Conservation (phyloP, 2,888 invertebrate species). For the Acrocyrtus sp. region DNA sequence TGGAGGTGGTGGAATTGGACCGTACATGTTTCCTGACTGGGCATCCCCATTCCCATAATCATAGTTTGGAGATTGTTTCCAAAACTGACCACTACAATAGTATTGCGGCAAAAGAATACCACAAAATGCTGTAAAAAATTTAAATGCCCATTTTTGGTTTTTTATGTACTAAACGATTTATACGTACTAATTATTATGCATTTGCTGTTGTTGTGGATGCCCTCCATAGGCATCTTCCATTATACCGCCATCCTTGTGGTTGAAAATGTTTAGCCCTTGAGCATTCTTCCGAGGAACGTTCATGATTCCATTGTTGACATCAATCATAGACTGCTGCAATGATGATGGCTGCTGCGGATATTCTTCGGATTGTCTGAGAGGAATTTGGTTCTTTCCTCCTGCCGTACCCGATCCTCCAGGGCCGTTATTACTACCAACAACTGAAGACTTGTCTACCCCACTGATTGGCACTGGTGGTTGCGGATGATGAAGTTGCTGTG, state of each 20-base stretch:
- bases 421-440: background rate
- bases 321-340: slow-evolving; percentile 6
- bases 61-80: slow-evolving; percentile 38
- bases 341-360: slow-evolving; percentile 2
- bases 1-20: slow-evolving; percentile 18
- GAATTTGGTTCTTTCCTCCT: slow-evolving; percentile 12
- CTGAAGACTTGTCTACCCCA: slow-evolving; percentile 10
- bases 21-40: slow-evolving; percentile 13
- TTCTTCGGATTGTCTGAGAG: slow-evolving; percentile 28
- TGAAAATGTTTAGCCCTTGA: slow-evolving; percentile 49
- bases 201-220: slow-evolving; percentile 51
- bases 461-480: slow-evolving; percentile 42
- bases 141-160: background rate
- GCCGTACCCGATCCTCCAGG: background rate
- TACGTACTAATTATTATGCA: slow-evolving; percentile 37
- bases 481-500: slow-evolving; percentile 32
- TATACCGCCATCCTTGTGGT: slow-evolving; percentile 56
- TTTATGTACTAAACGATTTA: background rate
- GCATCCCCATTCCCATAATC: slow-evolving; percentile 39
- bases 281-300: slow-evolving; percentile 30
- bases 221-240: slow-evolving; percentile 57
- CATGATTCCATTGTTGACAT: slow-evolving; percentile 10
- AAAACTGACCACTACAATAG: slow-evolving; percentile 28
- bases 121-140: too few species aligned
- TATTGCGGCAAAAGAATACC: background rate